These are phyloP conservation scores for Pachypeltis micranthus DNA, from an alignment of 1,140 invertebrate genomes.

Conservation along the genomic window DNA sequence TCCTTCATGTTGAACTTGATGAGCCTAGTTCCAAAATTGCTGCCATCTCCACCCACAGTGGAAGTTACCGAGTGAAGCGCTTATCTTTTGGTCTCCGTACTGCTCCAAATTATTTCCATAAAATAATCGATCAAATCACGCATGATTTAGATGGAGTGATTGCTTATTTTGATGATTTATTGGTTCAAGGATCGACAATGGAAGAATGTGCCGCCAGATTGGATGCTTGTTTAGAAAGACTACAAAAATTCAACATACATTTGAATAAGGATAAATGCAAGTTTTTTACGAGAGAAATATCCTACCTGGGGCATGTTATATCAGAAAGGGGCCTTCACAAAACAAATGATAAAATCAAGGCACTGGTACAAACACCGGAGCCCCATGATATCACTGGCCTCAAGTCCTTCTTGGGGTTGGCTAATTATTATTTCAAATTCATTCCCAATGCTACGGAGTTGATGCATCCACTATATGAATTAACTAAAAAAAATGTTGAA, in stretches of 20 bases:
- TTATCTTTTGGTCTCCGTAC: not conserved
- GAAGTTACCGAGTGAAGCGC: too few species aligned
- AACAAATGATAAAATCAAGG: not conserved
- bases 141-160: not conserved
- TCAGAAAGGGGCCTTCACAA: not conserved
- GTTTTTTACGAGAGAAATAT: not conserved
- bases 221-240: not conserved
- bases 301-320: not conserved
- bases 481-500: not conserved
- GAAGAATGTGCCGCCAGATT: not conserved
- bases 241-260: not conserved
- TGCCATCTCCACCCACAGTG: not conserved
- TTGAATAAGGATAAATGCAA: not conserved
- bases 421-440: not conserved
- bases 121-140: not conserved
- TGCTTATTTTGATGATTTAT: not conserved
- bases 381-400: not conserved
- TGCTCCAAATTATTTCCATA: too few species aligned
- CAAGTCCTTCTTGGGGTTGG: not conserved
- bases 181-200: not conserved
- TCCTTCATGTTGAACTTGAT: not conserved
- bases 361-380: not conserved
- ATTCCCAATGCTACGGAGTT: not conserved
- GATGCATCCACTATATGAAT: not conserved
- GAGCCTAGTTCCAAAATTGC: not conserved